phyloP scores from a whole-genome alignment of 2,113 vertebrate genomes.

The Barbus barbus region DNA sequence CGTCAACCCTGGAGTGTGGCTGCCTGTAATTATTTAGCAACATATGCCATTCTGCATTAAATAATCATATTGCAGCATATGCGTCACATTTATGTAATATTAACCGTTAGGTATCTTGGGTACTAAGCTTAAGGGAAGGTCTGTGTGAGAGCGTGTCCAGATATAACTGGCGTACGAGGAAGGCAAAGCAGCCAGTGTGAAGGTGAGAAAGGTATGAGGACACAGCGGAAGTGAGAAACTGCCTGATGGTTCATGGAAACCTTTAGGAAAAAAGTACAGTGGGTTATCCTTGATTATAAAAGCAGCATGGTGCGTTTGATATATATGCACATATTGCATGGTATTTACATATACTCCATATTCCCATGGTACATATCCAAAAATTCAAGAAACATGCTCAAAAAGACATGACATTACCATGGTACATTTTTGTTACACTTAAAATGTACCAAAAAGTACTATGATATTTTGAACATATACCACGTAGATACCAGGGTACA shows the following conservation, averaged over 20 bases:
- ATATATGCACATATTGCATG: no score
- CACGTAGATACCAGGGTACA: no score
- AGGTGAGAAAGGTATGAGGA: conserved; percentile 26
- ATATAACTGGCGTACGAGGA: not conserved
- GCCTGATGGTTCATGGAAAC: not conserved
- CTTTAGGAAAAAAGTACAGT: not conserved
- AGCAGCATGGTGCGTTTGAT: no score
- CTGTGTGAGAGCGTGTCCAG: conserved; percentile 9
- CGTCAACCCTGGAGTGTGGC: conserved; percentile 39
- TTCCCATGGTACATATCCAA: no score
- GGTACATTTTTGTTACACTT: no score
- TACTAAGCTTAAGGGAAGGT: not conserved
- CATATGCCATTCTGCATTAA: conserved; percentile 51
- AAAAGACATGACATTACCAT: no score
- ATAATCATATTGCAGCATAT: conserved; percentile 51
- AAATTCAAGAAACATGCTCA: no score
- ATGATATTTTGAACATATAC: no score
- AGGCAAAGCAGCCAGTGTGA: not conserved
- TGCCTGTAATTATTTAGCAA: conserved; percentile 46
- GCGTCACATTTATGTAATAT: conserved; percentile 36
- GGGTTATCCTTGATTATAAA: no score
- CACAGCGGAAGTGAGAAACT: not conserved
- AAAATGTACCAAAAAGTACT: no score
- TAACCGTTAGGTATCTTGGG: conserved; percentile 23
- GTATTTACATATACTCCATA: no score